Percentiles rank a stretch among this genome's conserved stretches.
Conservation (phyloP, 64 coral and sea anemone genomes). For the Stichodactyla helianthus region DNA sequence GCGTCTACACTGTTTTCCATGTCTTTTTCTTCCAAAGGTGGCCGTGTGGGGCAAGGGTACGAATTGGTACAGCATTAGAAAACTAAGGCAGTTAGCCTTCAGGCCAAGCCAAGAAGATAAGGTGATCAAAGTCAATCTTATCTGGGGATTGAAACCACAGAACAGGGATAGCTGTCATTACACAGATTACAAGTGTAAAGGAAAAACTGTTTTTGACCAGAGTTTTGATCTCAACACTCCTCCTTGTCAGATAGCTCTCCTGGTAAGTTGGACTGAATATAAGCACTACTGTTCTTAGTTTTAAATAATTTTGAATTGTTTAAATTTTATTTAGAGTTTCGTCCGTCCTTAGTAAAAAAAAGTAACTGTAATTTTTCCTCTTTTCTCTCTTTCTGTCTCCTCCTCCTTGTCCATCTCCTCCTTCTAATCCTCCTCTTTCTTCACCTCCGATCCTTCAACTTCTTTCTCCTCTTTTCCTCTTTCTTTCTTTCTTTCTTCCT, state of each 20-base stretch:
- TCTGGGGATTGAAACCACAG: constrained; percentile 70
- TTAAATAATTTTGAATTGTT: background rate
- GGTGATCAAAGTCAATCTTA: constrained; percentile 54
- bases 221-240: constrained; percentile 68
- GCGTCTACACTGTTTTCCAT: background rate
- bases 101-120: constrained; percentile 63
- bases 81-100: constrained; percentile 37
- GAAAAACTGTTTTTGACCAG: constrained; percentile 65
- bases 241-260: constrained; percentile 51
- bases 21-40: constrained; percentile 32
- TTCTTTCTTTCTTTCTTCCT: too few relatives aligned
- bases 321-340: background rate
- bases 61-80: constrained; percentile 50
- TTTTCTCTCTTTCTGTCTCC: background rate
- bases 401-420: too few relatives aligned
- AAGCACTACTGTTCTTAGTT: background rate
- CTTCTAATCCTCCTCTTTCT: too few relatives aligned
- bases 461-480: too few relatives aligned
- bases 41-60: constrained; percentile 63
- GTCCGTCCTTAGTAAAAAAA: background rate
- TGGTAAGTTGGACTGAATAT: constrained; percentile 23
- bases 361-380: background rate
- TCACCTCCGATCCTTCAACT: too few relatives aligned
- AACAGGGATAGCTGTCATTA: constrained; percentile 60
- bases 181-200: constrained; percentile 74